Conservation (phyloP, 2,888 invertebrate species). For the Agrotis ipsilon region DNA sequence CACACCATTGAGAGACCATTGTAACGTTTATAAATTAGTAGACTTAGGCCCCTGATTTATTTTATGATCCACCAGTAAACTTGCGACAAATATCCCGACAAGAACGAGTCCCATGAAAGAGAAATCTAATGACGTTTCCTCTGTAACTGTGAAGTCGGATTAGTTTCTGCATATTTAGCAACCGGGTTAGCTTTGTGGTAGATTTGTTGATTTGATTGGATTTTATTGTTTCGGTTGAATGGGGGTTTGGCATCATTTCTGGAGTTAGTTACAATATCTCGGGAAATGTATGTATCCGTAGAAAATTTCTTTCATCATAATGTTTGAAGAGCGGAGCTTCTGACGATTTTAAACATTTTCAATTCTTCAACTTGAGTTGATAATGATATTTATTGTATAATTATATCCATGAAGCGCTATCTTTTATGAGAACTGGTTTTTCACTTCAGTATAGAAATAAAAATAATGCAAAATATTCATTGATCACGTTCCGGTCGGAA, state of each 20-base stretch:
- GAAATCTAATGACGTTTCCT: slow-evolving; percentile 48
- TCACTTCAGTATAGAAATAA: slow-evolving; percentile 11
- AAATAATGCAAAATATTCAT: slow-evolving; percentile 37
- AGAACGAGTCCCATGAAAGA: slow-evolving; percentile 40
- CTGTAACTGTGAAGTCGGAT: slow-evolving; percentile 39
- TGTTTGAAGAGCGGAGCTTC: no score
- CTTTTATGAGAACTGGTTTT: slow-evolving; percentile 10
- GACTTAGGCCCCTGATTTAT: no score
- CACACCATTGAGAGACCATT: no score
- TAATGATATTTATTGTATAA: no score
- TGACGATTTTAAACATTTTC: background rate
- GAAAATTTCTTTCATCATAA: background rate
- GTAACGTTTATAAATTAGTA: no score
- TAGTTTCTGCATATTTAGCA: slow-evolving; percentile 41
- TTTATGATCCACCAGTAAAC: slow-evolving; percentile 51
- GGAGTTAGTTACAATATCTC: background rate
- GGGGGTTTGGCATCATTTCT: background rate
- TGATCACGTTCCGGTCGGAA: slow-evolving; percentile 11
- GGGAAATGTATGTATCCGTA: background rate
- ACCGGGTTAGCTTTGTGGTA: slow-evolving; percentile 9
- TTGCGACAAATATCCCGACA: slow-evolving; percentile 45
- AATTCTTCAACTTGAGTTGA: background rate
- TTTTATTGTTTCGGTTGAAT: slow-evolving; percentile 1
- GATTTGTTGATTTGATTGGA: slow-evolving; percentile 12
- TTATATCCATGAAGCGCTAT: background rate